phyloP scores from a whole-genome alignment of 2,113 vertebrate genomes.

The Thunnus maccoyii region DNA sequence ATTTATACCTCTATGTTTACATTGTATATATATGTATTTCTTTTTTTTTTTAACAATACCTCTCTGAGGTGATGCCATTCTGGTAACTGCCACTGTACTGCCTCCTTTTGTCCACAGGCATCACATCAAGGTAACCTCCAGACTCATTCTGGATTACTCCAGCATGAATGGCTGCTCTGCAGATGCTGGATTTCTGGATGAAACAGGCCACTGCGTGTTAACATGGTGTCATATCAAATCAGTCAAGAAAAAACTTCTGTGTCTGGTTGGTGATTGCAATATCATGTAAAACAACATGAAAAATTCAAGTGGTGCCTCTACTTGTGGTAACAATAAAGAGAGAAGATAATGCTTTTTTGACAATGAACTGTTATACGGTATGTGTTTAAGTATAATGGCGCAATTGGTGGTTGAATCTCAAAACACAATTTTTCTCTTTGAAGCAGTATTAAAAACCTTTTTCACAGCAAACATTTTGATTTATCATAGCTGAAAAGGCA shows the following conservation, averaged over 20 bases:
- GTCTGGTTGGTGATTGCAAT: not conserved
- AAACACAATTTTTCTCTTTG: not conserved
- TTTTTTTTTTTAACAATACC: conserved; percentile 80
- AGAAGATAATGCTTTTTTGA: not conserved
- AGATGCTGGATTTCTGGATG: conserved; percentile 94
- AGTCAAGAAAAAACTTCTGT: too few species aligned
- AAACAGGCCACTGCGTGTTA: not conserved
- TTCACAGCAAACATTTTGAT: not conserved
- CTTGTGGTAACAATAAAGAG: not conserved
- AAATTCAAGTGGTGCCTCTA: not conserved
- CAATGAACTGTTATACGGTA: not conserved
- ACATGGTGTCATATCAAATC: too few species aligned
- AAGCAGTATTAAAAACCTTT: not conserved
- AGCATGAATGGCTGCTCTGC: conserved; percentile 93
- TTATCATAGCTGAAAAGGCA: not conserved
- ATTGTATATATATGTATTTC: too few species aligned
- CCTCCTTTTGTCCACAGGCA: conserved; percentile 93
- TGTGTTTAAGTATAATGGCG: not conserved
- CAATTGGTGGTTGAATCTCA: not conserved
- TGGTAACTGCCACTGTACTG: conserved; percentile 90
- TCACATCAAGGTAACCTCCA: conserved; percentile 95
- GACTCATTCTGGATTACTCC: conserved; percentile 91
- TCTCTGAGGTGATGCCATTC: conserved; percentile 94
- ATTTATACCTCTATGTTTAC: too few species aligned
- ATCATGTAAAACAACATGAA: too few species aligned